Conservation (phyloP, 2,797 vertebrate species). For the Dicrostonyx torquatus region DNA sequence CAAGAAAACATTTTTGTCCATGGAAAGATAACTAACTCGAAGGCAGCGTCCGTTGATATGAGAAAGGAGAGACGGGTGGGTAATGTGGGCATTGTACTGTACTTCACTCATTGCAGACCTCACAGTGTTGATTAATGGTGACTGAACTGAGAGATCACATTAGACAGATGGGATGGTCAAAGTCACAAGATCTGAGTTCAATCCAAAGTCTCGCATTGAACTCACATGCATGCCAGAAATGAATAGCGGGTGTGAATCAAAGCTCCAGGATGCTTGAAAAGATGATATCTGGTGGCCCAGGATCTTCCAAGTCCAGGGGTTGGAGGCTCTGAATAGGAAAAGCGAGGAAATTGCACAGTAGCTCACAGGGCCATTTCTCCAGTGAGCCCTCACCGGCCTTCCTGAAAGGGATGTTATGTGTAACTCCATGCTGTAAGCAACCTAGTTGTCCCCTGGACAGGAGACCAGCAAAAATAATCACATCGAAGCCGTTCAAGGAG, state of each 20-base stretch:
- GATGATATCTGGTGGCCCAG: background rate
- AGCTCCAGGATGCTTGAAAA: background rate
- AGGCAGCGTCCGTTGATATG: background rate
- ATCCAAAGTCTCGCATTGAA: background rate
- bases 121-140: background rate
- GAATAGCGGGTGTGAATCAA: background rate
- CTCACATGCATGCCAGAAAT: background rate
- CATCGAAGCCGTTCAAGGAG: background rate
- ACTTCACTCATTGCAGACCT: background rate
- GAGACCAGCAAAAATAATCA: background rate
- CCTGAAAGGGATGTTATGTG: background rate
- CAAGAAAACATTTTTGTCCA: background rate
- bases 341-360: background rate
- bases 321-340: background rate
- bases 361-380: background rate
- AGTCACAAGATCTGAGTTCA: background rate
- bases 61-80: background rate
- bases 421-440: background rate
- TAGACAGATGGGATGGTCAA: background rate
- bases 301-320: background rate
- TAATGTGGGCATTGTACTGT: background rate
- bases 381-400: background rate
- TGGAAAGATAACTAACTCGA: slow-evolving; percentile 4
- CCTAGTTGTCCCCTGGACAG: background rate
- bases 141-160: background rate